These are phyloP conservation scores for Myiothlypis chrysogaster DNA, from an alignment of 2,797 vertebrate species.

Conservation along the genomic window DNA sequence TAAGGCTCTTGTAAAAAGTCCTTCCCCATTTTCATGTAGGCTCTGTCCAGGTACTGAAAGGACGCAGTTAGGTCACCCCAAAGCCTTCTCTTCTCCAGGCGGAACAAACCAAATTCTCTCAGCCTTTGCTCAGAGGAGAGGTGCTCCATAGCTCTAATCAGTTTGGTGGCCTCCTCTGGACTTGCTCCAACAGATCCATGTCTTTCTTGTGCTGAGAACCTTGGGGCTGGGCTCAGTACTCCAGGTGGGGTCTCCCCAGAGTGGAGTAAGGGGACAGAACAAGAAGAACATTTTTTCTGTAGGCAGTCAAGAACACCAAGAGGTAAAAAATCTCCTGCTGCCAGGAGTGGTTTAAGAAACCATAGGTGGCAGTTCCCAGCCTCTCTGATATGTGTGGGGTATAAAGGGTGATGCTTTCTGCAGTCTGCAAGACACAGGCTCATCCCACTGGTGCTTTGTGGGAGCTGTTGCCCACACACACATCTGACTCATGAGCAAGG, in stretches of 20 bases:
- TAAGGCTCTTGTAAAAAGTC: not conserved
- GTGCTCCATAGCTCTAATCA: not conserved
- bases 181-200: not conserved
- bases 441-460: not conserved
- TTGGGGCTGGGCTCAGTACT: not conserved
- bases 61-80: not conserved
- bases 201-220: not conserved
- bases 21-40: not conserved
- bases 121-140: rapidly evolving
- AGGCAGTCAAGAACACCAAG: not conserved
- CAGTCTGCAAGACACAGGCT: not conserved
- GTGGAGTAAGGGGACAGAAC: not conserved
- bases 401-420: not conserved
- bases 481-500: not conserved
- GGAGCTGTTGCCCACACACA: not conserved
- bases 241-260: not conserved
- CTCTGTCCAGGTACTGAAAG: not conserved
- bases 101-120: not conserved
- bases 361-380: not conserved
- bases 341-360: not conserved
- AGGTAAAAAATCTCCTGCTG: not conserved
- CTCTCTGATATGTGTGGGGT: not conserved
- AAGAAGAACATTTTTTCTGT: not conserved
- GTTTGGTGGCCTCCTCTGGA: not conserved
- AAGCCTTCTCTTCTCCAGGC: not conserved